A percentile compares a stretch with the other conserved stretches of the same genome.
Evolutionary conservation across 2,888 invertebrate species (phyloP).

Genomic region (Myathropa florea): DNA sequence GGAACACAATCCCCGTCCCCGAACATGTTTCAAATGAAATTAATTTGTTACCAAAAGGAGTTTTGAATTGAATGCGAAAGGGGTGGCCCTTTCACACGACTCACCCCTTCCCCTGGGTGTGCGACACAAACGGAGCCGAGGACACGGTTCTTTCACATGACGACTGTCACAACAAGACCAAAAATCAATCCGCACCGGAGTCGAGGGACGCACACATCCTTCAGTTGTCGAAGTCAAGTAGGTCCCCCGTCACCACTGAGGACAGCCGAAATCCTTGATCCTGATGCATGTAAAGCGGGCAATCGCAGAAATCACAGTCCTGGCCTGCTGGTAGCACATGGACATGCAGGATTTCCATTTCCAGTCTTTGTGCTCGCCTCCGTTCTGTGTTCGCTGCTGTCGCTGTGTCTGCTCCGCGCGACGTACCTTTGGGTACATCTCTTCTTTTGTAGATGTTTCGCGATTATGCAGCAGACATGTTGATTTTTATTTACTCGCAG

Average conservation of each 20-base stretch:
- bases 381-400: slow-evolving; percentile 22
- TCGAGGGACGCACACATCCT: slow-evolving; percentile 39
- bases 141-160: background rate
- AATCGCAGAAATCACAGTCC: slow-evolving; percentile 10
- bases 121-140: background rate
- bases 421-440: slow-evolving; percentile 12
- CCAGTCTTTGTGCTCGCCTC: no score
- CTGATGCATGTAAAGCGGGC: slow-evolving; percentile 37
- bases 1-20: background rate
- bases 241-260: background rate
- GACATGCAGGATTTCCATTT: slow-evolving; percentile 17
- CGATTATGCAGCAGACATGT: slow-evolving; percentile 69
- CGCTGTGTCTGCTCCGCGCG: background rate
- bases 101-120: slow-evolving; percentile 45
- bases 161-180: slow-evolving; percentile 64
- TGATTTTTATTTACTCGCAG: slow-evolving; percentile 64
- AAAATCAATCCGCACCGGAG: slow-evolving; percentile 47
- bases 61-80: slow-evolving; percentile 18
- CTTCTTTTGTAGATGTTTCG: slow-evolving; percentile 64
- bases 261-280: slow-evolving; percentile 18
- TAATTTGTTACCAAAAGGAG: slow-evolving; percentile 58
- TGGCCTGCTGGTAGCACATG: slow-evolving; percentile 58
- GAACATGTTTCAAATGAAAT: slow-evolving; percentile 60
- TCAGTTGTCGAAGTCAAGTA: slow-evolving; percentile 43
- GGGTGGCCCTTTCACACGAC: slow-evolving; percentile 63